A percentile compares a stretch with the other conserved stretches of the same genome.
phyloP scores from a whole-genome alignment of 2,113 vertebrate species.

The Meriones unguiculatus region DNA sequence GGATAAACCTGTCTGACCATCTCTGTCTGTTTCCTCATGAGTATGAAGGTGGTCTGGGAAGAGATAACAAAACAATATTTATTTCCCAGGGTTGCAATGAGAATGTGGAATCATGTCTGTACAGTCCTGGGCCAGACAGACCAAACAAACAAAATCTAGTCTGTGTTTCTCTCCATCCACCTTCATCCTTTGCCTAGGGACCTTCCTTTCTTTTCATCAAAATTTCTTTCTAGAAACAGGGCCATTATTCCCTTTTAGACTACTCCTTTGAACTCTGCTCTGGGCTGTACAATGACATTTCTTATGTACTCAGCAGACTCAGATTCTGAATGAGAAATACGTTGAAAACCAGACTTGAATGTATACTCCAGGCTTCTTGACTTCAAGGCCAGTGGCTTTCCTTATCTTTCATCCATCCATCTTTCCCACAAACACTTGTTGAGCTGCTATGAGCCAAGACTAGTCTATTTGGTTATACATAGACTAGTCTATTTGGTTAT shows the following conservation, averaged over 20 bases:
- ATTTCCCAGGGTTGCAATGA: neutral
- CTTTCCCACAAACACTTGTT: too few species aligned
- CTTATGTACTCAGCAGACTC: neutral
- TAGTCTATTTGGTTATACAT: too few species aligned
- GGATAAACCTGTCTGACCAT: neutral
- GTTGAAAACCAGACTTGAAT: neutral
- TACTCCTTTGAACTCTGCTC: neutral
- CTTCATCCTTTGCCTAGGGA: neutral
- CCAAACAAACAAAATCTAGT: neutral
- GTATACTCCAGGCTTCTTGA: neutral
- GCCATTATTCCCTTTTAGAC: neutral
- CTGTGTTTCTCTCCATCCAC: neutral
- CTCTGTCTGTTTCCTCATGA: neutral
- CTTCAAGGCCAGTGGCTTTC: too few species aligned
- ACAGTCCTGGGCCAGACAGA: neutral
- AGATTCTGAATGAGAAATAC: neutral
- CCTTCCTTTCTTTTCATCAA: neutral
- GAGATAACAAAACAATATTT: neutral
- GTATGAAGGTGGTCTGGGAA: too few species aligned
- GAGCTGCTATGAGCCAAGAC: too few species aligned
- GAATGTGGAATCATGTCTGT: neutral
- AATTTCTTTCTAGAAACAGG: neutral
- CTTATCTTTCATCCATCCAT: too few species aligned
- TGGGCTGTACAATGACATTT: neutral
- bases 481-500: too few species aligned